A percentile compares a stretch with the other conserved stretches of the same genome.
Conservation (phyloP, 2,888 invertebrate species). For the Lithophane ornitopus region DNA sequence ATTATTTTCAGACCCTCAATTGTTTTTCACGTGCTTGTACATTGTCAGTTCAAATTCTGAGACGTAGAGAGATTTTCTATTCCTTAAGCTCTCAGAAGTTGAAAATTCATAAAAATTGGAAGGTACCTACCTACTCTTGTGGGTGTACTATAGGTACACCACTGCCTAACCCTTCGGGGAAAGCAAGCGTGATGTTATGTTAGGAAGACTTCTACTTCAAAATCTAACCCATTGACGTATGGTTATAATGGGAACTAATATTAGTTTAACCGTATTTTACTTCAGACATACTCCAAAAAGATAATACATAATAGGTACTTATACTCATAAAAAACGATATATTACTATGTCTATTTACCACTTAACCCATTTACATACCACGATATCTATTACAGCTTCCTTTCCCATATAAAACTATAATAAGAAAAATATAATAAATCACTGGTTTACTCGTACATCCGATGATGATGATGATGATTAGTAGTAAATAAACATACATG, state of each 20-base stretch:
- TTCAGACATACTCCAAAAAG: neutral
- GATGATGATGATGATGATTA: too few species aligned
- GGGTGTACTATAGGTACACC: too few species aligned
- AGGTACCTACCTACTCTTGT: too few species aligned
- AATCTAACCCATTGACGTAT: neutral
- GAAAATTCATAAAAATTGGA: too few species aligned
- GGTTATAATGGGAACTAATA: neutral
- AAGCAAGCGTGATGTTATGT: too few species aligned
- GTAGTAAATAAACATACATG: constrained; percentile 20
- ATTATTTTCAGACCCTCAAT: too few species aligned
- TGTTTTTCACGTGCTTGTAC: too few species aligned
- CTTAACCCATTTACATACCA: constrained; percentile 7
- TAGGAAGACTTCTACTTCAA: too few species aligned
- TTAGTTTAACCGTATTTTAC: constrained; percentile 3
- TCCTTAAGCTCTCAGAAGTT: too few species aligned
- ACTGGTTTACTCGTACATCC: neutral
- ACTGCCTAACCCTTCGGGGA: too few species aligned
- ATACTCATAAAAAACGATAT: neutral
- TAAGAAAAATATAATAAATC: neutral
- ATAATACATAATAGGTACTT: neutral
- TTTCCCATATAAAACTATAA: neutral
- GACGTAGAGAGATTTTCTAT: too few species aligned
- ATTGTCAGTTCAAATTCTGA: too few species aligned
- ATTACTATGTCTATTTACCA: neutral
- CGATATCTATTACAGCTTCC: constrained; percentile 7